Percentiles rank a stretch among this genome's conserved stretches.
Conservation (phyloP, 2,113 vertebrate genomes). For the Actinemys pallida region DNA sequence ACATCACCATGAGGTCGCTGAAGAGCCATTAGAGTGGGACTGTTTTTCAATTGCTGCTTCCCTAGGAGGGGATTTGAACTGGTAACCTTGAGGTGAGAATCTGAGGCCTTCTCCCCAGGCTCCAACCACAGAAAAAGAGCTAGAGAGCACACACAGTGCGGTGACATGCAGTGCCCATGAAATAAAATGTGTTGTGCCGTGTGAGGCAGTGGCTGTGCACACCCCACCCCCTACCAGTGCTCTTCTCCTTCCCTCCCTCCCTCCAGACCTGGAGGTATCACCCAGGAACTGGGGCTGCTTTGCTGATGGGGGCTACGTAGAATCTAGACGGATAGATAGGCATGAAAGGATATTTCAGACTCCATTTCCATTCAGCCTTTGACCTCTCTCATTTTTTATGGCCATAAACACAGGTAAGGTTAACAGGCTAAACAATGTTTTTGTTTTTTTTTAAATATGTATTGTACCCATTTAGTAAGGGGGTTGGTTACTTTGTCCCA, state of each 20-base stretch:
- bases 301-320: neutral
- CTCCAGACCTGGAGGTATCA: neutral
- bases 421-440: neutral
- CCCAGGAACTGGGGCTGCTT: neutral
- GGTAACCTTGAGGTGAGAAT: neutral
- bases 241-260: neutral
- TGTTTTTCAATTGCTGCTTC: neutral
- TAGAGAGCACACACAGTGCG: neutral
- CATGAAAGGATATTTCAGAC: neutral
- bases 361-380: neutral
- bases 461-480: neutral
- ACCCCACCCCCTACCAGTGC: neutral
- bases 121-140: neutral
- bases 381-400: neutral
- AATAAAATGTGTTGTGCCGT: neutral
- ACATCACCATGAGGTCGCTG: neutral
- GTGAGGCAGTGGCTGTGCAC: neutral
- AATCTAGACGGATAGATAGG: neutral
- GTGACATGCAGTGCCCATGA: neutral
- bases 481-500: neutral
- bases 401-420: neutral
- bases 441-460: neutral
- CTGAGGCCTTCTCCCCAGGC: neutral
- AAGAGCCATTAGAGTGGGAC: neutral
- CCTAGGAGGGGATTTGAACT: constrained; percentile 14